Percentiles rank a stretch among this genome's conserved stretches.
Conservation (phyloP, 2,797 vertebrate species). For the Streptopelia turtur region DNA sequence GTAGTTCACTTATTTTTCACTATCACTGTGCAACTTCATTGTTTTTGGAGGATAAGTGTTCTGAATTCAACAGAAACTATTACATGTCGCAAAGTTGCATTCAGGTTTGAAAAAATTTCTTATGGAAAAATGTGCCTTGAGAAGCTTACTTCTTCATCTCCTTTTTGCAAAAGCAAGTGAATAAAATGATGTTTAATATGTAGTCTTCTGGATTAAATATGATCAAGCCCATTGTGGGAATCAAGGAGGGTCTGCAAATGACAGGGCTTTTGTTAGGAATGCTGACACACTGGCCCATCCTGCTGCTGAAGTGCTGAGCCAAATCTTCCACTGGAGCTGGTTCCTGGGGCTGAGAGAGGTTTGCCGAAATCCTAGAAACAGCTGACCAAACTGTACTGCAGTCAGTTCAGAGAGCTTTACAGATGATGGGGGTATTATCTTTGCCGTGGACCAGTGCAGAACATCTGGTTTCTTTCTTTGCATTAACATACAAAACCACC, state of each 20-base stretch:
- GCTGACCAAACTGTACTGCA: background rate
- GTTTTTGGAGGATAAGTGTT: background rate
- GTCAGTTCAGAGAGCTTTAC: background rate
- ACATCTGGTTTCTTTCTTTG: background rate
- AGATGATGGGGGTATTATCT: background rate
- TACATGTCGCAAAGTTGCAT: background rate
- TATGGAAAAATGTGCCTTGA: background rate
- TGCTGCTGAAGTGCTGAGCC: background rate
- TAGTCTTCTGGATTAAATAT: background rate
- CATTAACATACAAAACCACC: background rate
- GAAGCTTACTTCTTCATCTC: background rate
- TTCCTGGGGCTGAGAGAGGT: background rate
- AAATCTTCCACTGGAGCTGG: background rate
- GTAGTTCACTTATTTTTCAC: background rate
- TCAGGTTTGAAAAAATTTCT: background rate
- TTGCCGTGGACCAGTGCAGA: background rate
- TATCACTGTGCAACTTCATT: background rate
- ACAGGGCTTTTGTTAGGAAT: background rate
- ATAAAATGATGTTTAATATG: background rate
- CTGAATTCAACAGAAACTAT: background rate
- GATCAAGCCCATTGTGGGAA: background rate
- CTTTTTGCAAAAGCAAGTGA: background rate
- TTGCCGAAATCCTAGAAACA: background rate
- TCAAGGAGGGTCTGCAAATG: background rate
- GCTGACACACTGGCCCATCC: background rate